These are phyloP conservation scores for Aplysina aerophoba DNA, from an alignment of 37 sponge, comb jelly and placozoan species.

Conservation along the genomic window DNA sequence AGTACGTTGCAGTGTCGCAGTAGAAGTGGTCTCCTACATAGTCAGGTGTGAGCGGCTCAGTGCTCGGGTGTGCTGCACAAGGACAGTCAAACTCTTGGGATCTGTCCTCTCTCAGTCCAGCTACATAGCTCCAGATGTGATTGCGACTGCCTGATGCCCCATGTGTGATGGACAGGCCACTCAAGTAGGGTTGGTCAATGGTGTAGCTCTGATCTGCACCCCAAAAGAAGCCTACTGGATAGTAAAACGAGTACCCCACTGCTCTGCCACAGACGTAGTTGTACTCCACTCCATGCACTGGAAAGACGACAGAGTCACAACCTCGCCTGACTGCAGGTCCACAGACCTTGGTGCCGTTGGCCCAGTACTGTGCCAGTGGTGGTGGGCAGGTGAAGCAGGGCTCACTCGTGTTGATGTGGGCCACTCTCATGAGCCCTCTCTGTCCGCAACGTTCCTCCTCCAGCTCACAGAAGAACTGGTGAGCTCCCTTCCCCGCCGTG, in stretches of 20 bases:
- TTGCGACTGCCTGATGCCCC: too few relatives aligned
- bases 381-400: constrained; percentile 14
- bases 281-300: constrained; percentile 3
- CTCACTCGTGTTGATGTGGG: not conserved
- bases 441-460: constrained; percentile 14
- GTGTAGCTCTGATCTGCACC: too few relatives aligned
- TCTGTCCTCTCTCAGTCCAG: too few relatives aligned
- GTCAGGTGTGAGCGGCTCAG: not conserved
- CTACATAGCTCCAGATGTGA: too few relatives aligned
- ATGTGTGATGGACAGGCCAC: too few relatives aligned
- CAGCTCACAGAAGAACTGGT: constrained; percentile 23
- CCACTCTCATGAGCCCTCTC: constrained; percentile 16
- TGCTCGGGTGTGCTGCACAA: too few relatives aligned
- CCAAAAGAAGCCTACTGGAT: not conserved
- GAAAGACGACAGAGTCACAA: constrained; percentile 19
- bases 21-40: constrained; percentile 18
- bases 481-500: not conserved
- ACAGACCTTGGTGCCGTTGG: not conserved
- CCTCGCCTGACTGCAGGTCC: not conserved
- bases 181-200: too few relatives aligned
- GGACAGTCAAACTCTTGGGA: too few relatives aligned
- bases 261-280: constrained; percentile 26
- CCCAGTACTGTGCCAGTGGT: constrained; percentile 32
- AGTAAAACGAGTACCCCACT: constrained; percentile 17
- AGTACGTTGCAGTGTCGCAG: not conserved